Conservation (phyloP, 37 sponge, comb jelly and placozoan genomes). For the Oscarella lobularis region DNA sequence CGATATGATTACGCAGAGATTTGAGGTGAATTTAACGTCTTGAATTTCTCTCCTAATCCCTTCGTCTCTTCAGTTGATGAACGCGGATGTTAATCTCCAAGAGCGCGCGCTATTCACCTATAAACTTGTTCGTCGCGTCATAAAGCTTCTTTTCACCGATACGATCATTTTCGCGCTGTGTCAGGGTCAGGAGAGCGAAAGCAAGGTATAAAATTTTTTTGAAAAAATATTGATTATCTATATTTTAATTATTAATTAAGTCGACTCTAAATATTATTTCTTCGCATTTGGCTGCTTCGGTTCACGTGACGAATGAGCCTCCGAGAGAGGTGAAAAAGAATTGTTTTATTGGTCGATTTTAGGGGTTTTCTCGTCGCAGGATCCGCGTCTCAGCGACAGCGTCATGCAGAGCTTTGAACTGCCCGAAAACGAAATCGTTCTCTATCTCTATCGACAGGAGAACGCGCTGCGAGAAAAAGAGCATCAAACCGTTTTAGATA, state of each 20-base stretch:
- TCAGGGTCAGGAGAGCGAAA: too few species aligned
- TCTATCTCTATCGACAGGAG: not conserved
- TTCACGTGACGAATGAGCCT: not conserved
- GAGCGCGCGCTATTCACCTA: not conserved
- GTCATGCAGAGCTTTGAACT: not conserved
- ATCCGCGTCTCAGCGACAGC: not conserved
- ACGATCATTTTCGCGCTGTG: not conserved
- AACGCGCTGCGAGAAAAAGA: not conserved
- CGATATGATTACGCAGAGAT: not conserved
- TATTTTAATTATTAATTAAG: too few species aligned
- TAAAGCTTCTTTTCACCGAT: not conserved
- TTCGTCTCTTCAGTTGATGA: slow-evolving; percentile 5
- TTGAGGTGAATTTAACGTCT: not conserved
- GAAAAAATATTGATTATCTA: too few species aligned
- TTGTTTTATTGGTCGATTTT: too few species aligned
- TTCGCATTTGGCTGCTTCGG: not conserved
- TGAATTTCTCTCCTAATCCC: not conserved
- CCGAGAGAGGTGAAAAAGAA: not conserved
- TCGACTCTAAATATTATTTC: not conserved
- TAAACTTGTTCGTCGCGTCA: not conserved
- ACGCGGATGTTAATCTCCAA: not conserved
- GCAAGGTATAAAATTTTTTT: too few species aligned
- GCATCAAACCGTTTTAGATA: not conserved
- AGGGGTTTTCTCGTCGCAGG: not conserved
- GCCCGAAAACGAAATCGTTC: not conserved